A percentile compares a stretch with the other conserved stretches of the same genome.
Evolutionary conservation across 2,113 vertebrate species (phyloP).

Genomic region (Otocyon megalotis): DNA sequence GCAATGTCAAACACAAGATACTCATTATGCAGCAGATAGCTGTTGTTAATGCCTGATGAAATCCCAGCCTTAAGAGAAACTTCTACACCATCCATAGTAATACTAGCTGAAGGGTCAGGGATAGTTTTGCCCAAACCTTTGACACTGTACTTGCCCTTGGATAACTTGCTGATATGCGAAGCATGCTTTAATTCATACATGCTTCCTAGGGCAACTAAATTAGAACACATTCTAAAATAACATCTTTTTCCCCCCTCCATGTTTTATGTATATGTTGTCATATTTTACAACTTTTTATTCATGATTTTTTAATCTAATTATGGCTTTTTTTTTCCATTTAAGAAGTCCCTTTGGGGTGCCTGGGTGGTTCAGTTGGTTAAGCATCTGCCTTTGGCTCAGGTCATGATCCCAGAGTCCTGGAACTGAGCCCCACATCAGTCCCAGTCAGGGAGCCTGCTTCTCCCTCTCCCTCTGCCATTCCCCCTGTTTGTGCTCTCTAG

Average conservation of each 20-base stretch:
- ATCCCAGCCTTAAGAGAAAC: slow-evolving; percentile 94
- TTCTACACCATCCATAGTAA: slow-evolving; percentile 92
- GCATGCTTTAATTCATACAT: neutral
- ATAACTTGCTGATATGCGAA: neutral
- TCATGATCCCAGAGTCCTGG: too few species aligned
- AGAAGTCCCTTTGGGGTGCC: neutral
- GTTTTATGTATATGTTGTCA: neutral
- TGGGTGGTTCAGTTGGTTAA: too few species aligned
- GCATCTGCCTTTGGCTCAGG: too few species aligned
- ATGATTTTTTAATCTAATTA: neutral
- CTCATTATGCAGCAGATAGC: slow-evolving; percentile 98
- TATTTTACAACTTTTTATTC: neutral
- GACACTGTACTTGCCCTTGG: neutral
- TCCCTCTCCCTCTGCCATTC: too few species aligned
- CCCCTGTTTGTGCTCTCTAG: too few species aligned
- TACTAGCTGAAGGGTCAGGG: slow-evolving; percentile 93
- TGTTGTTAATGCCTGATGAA: slow-evolving; percentile 94
- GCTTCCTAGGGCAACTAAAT: neutral
- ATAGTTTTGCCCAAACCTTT: slow-evolving; percentile 96
- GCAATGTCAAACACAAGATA: slow-evolving; percentile 98
- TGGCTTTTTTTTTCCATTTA: neutral
- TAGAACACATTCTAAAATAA: neutral
- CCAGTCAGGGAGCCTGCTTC: too few species aligned
- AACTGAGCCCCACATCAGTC: too few species aligned
- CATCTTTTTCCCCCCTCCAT: neutral